Percentiles rank a stretch among this genome's conserved stretches.
Evolutionary conservation across 1,140 invertebrate species (phyloP).

Genomic region (Microplitis demolitor): DNA sequence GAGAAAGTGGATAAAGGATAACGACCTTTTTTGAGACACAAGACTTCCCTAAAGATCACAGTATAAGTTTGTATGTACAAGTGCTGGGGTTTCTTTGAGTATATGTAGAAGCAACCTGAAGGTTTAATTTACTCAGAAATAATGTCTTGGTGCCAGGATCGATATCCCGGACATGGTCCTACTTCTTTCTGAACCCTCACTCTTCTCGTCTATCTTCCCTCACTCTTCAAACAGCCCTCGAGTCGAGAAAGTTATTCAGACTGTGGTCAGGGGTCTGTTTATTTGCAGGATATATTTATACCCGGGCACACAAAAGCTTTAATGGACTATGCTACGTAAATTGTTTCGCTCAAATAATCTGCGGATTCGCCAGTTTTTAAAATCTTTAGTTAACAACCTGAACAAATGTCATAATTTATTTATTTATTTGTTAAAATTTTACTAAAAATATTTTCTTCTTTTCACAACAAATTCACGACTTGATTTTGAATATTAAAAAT

Average conservation of each 20-base stretch:
- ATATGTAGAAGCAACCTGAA: not conserved
- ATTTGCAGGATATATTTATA: not conserved
- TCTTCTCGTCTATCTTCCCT: not conserved
- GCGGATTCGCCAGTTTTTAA: not conserved
- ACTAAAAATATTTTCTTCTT: too few species aligned
- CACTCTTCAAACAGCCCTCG: not conserved
- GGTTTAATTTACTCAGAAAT: not conserved
- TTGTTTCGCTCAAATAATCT: not conserved
- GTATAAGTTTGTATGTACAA: not conserved
- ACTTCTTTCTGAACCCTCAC: not conserved
- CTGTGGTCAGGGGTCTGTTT: not conserved
- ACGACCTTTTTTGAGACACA: constrained; percentile 1
- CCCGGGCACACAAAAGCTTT: not conserved
- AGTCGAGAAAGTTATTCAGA: not conserved
- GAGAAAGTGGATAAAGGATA: not conserved
- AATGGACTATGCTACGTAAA: not conserved
- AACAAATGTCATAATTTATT: too few species aligned
- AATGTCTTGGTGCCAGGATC: constrained; percentile 5
- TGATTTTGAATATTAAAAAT: too few species aligned
- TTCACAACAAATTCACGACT: too few species aligned
- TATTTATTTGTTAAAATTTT: too few species aligned
- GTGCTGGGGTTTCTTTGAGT: not conserved
- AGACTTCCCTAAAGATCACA: not conserved
- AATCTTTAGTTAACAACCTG: not conserved
- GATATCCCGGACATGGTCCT: not conserved